Conservation (phyloP, 1,140 invertebrate genomes). For the Tetraneura akinire region DNA sequence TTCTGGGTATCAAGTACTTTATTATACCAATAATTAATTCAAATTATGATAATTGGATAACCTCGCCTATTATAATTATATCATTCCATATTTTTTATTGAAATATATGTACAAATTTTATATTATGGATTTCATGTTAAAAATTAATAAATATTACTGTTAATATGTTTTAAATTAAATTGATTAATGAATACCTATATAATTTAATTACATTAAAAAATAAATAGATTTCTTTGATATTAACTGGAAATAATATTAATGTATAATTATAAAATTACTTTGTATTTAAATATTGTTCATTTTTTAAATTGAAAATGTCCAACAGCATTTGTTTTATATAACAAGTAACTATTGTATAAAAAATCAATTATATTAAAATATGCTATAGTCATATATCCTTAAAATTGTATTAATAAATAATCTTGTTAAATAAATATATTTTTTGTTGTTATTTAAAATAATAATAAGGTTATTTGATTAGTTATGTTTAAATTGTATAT, state of each 20-base stretch:
- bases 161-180: neutral
- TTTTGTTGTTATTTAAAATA: no score
- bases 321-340: neutral
- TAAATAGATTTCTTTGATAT: neutral
- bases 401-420: no score
- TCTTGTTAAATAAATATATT: no score
- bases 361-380: no score
- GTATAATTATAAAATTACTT: neutral
- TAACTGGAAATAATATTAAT: neutral
- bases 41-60: constrained; percentile 3
- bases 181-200: neutral
- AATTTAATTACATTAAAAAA: no score
- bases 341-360: neutral
- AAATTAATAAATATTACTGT: no score
- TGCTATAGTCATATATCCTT: no score
- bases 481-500: no score
- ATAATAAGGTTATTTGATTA: no score
- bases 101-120: neutral
- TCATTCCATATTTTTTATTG: constrained; percentile 2
- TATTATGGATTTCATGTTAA: neutral
- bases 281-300: neutral
- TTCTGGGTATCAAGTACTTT: neutral
- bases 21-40: neutral
- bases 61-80: neutral
- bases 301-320: neutral